Base-by-base conservation (phyloP, 2,113 vertebrate genomes). In the Halichoerus grypus region DNA sequence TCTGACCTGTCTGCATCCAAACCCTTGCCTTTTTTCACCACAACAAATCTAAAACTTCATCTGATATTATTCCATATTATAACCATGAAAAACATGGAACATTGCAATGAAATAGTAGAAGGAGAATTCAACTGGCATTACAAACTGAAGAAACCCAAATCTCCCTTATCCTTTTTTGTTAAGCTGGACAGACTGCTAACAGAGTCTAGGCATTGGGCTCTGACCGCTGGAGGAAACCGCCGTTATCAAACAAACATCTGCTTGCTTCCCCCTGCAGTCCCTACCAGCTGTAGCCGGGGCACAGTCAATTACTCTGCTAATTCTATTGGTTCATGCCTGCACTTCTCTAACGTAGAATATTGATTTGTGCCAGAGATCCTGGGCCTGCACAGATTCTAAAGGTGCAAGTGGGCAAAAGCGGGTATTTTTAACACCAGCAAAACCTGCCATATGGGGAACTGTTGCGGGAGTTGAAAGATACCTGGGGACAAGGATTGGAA, bases 241-340 rank as follows among this genome's bases (percentile, higher is more conserved):
- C 98, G 96, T 98, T 98, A 98, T 96, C 96, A 96, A 96, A 92
- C 98, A 98, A 98, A 94, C 98, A 98, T 98, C 98, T 98, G 98
- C 97, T 96, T 83, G 96, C 91, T 97, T 98, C 94, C 94, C 88
- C 83, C 95, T 86, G 88, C 46, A 95, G 93, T 97, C 98, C 94
- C 88, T 98, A 95, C 94, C 98, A 98, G 97, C 97, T 98, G 98
- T 97, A 97, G 97, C 97, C 42, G 51, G 71, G 0, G 31, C 84
- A 93, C 94, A 98, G 97, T 98, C 98, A 98, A 98, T 98, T 98
- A 98, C 90, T 72, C 81, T 88, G 28, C 95, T 96, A 2, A 0
- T 98, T 98, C 96, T 94, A 86, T 83, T 94, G 97, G 89, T 96
- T 84, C 69, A 19, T 89, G 57, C 84, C 84, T 97, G 97, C 90